Evolutionary conservation across 2,113 vertebrate genomes (phyloP), one percentile per base, ranked within the genome.

Genomic region (Quiscalus mexicanus): DNA sequence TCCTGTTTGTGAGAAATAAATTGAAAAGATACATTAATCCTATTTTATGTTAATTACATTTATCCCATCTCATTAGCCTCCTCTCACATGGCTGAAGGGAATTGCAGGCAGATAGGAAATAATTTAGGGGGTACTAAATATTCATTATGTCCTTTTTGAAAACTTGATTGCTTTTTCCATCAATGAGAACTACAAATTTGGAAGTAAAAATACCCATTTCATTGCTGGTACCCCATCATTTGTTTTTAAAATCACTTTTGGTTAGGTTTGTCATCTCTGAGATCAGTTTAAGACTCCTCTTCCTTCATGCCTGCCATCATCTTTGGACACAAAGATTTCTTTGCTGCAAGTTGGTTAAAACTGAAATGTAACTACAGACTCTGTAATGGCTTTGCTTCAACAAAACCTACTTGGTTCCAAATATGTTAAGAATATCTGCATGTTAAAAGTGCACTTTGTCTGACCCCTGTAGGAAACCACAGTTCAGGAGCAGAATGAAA

Each of bases 401-500:
- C 60, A 44, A 63, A 77, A n/a, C 7, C 42, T 9, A 2, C 4
- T 33, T 31, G 20, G 4, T 77, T 74, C 58, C 17, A 59, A 25
- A 15, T 60, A 8, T 10, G 8, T 44, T 30, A 44, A 64, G 50
- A 49, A 2, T 45, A 31, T 41, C 69, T 80, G 56, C 4, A 15
- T 50, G 58, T 87, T n/a, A 31, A 16, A 73, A 59, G 35, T 55
- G 14, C 5, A 0, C 12, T 79, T 75, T 24, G 68, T 68, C 12
- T 81, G 67, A 31, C 53, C 44, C 23, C 4, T 53, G 10, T 84
- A 98, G 98, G 98, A 98, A 93, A 83, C 87, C 28, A 98, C 98
- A 1, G 97, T 98, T 37, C 98, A 98, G 88, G 98, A 99, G 79
- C 97, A 98, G n/a, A 98, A 98, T 93, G 98, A 98, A 59, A 98